Percentiles rank a stretch among this genome's conserved stretches.
These are phyloP conservation scores for Tetramorium alpestre DNA, from an alignment of 1,140 invertebrate species.

Conservation along the genomic window DNA sequence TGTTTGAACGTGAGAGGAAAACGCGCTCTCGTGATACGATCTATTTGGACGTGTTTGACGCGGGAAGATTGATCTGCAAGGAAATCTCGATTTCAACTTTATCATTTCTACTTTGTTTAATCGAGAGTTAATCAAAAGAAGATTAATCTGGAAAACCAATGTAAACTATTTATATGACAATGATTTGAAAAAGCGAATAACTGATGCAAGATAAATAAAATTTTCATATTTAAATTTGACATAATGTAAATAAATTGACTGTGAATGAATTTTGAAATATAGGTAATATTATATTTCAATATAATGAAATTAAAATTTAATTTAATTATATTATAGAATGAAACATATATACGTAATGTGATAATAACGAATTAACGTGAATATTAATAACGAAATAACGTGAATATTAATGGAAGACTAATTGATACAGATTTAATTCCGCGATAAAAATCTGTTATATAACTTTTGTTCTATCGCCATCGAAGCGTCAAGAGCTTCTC, in stretches of 20 bases:
- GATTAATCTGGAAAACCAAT: not conserved
- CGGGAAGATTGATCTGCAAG: not conserved
- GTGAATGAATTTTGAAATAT: not conserved
- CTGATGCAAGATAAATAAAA: not conserved
- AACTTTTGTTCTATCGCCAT: not conserved
- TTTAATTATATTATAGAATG: not conserved
- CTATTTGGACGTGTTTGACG: constrained; percentile 1
- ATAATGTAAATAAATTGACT: not conserved
- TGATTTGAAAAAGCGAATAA: not conserved
- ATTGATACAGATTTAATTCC: not conserved
- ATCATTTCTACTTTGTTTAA: not conserved
- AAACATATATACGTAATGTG: constrained; percentile 20
- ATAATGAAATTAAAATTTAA: constrained; percentile 1
- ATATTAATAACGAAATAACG: not conserved
- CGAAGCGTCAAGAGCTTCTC: not conserved
- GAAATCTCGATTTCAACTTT: not conserved
- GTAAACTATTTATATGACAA: not conserved
- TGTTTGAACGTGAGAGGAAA: constrained; percentile 20
- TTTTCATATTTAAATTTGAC: constrained; percentile 3
- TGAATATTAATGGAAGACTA: not conserved
- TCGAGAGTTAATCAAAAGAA: not conserved
- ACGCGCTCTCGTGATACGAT: not conserved
- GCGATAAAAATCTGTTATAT: not conserved
- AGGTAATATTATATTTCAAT: not conserved
- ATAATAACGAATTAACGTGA: constrained; percentile 16